A percentile compares a stretch with the other conserved stretches of the same genome.
Conservation (phyloP, 2,888 invertebrate genomes). For the Spodoptera picta region DNA sequence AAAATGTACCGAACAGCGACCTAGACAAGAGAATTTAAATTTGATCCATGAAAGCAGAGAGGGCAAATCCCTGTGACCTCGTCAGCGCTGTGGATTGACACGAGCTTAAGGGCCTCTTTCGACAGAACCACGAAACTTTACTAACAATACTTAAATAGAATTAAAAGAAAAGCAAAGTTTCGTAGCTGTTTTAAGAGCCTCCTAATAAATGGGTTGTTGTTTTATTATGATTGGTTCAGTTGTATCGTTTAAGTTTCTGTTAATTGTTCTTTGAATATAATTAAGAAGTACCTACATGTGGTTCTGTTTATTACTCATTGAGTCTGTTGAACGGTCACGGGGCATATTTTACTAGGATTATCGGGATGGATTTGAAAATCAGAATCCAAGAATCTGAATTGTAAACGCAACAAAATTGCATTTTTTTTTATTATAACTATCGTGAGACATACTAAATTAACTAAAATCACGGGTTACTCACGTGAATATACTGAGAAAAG, state of each 20-base stretch:
- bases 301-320: conserved; percentile 2
- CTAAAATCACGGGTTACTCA: too few relatives aligned
- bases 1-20: conserved; percentile 41
- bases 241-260: conserved; percentile 47
- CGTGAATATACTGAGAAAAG: too few relatives aligned
- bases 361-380: too few relatives aligned
- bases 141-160: conserved; percentile 65
- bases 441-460: too few relatives aligned
- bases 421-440: too few relatives aligned
- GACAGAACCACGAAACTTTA: conserved; percentile 59
- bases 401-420: too few relatives aligned
- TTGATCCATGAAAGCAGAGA: conserved; percentile 45
- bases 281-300: conserved; percentile 19
- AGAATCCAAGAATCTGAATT: too few relatives aligned
- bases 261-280: conserved; percentile 25
- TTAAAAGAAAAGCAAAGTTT: conserved; percentile 68
- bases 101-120: conserved; percentile 57
- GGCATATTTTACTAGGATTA: too few relatives aligned
- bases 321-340: too few relatives aligned
- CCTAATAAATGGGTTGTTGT: conserved; percentile 53
- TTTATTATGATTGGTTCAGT: conserved; percentile 56
- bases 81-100: conserved; percentile 60
- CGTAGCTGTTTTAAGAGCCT: conserved; percentile 54
- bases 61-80: conserved; percentile 56
- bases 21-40: conserved; percentile 53